These are phyloP conservation scores for Alosa alosa DNA, from an alignment of 2,113 vertebrate genomes.

Conservation along the genomic window DNA sequence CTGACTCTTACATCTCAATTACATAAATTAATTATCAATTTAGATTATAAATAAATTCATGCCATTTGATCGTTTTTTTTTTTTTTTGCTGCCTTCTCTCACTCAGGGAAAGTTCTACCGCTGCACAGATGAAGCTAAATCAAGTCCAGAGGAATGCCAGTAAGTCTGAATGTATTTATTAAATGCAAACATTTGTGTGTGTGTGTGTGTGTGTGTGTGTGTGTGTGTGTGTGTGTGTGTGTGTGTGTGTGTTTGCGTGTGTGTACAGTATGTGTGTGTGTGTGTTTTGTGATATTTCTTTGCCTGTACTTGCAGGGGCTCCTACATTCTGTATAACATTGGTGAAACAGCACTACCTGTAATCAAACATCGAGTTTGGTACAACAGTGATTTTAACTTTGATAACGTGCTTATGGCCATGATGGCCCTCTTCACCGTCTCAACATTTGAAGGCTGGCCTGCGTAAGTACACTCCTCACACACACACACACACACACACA, in stretches of 20 bases:
- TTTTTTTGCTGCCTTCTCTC: background rate
- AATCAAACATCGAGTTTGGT: constrained; percentile 88
- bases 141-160: constrained; percentile 91
- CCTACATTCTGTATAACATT: constrained; percentile 93
- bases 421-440: constrained; percentile 98
- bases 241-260: background rate
- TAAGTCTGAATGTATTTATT: constrained; percentile 59
- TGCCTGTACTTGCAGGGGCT: constrained; percentile 68
- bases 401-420: constrained; percentile 97
- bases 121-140: constrained; percentile 95
- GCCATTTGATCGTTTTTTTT: background rate
- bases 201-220: background rate
- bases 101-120: constrained; percentile 93
- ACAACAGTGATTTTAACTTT: constrained; percentile 97
- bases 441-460: constrained; percentile 98
- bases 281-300: background rate
- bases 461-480: constrained; percentile 73
- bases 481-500: constrained; percentile 17
- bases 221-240: background rate
- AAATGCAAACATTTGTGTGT: background rate
- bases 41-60: background rate
- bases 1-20: too few relatives aligned
- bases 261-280: background rate
- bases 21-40: background rate
- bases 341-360: constrained; percentile 86